Evolutionary conservation across 2,797 vertebrate genomes (phyloP).

Genomic region (Phyllotis vaccarum): DNA sequence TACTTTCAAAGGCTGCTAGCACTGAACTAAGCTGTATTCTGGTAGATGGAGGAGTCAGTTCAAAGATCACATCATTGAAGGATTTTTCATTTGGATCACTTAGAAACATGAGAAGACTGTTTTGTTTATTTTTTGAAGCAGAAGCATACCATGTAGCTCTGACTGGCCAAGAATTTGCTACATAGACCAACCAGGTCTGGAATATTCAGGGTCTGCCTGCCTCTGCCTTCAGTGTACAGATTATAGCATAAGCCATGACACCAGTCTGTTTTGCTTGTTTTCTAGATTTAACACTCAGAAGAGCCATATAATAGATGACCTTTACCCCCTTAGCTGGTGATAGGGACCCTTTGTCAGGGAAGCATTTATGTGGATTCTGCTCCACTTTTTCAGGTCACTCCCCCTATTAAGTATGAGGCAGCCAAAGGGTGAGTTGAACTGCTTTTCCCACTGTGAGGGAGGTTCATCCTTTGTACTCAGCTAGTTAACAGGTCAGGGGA

Average conservation of each 20-base stretch:
- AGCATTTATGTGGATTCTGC: slow-evolving; percentile 63
- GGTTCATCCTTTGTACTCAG: slow-evolving; percentile 61
- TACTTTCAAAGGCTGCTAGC: slow-evolving; percentile 16
- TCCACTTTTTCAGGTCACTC: slow-evolving; percentile 31
- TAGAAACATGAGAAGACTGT: slow-evolving; percentile 41
- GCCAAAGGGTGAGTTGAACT: slow-evolving; percentile 44
- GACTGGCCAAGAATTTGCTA: background rate
- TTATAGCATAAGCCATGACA: background rate
- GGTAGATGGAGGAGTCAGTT: slow-evolving; percentile 37
- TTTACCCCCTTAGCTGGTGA: slow-evolving; percentile 50
- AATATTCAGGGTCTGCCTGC: background rate
- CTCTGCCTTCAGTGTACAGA: background rate
- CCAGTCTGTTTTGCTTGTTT: slow-evolving; percentile 21
- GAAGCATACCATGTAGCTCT: background rate
- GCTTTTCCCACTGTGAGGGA: slow-evolving; percentile 37
- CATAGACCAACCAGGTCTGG: background rate
- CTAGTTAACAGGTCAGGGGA: slow-evolving; percentile 60
- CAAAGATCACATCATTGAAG: slow-evolving; percentile 1
- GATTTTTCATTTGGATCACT: slow-evolving; percentile 66
- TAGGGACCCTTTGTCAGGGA: slow-evolving; percentile 70
- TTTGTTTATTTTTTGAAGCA: background rate
- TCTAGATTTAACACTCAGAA: slow-evolving; percentile 70
- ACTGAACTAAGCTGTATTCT: slow-evolving; percentile 20
- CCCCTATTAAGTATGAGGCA: slow-evolving; percentile 54
- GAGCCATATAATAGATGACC: slow-evolving; percentile 55